phyloP scores from a whole-genome alignment of 2,797 vertebrate species.

The Epinephelus awoara region DNA sequence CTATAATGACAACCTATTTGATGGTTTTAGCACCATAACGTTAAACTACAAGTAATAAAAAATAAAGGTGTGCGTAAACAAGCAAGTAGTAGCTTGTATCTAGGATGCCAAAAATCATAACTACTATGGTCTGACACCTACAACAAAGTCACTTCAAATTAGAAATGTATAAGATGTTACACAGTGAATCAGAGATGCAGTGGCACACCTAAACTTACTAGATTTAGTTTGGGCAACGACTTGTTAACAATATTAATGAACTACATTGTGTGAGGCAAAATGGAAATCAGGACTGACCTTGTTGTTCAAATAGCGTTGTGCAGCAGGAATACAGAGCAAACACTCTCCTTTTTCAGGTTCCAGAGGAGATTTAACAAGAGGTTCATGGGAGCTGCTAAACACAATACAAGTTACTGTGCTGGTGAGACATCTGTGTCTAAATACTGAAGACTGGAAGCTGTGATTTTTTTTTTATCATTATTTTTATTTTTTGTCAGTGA shows the following conservation, averaged over 20 bases:
- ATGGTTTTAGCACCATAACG: conserved; percentile 5
- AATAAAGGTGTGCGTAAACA: conserved; percentile 24
- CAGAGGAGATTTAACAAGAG: conserved; percentile 23
- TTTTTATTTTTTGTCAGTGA: not conserved
- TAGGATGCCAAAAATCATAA: not conserved
- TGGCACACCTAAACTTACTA: not conserved
- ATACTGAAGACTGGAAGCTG: conserved; percentile 9
- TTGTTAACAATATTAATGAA: conserved; percentile 52
- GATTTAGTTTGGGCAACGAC: conserved; percentile 5
- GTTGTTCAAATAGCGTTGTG: conserved; percentile 34
- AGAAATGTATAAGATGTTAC: not conserved
- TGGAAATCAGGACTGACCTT: conserved; percentile 52
- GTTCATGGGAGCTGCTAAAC: conserved; percentile 17
- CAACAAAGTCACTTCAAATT: not conserved
- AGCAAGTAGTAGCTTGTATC: not conserved
- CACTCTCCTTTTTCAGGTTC: conserved; percentile 5
- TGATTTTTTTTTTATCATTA: conserved; percentile 9
- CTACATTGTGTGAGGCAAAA: conserved; percentile 23
- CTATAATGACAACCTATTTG: conserved; percentile 26
- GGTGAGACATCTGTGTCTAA: conserved; percentile 33
- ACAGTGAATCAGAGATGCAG: conserved; percentile 22
- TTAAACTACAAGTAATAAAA: conserved; percentile 37
- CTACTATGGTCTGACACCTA: not conserved
- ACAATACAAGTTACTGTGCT: not conserved
- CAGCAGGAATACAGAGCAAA: conserved; percentile 44